Evolutionary conservation across 2,113 vertebrate species (phyloP), one percentile per base, ranked within the genome.

Genomic region (Tupaia tana): DNA sequence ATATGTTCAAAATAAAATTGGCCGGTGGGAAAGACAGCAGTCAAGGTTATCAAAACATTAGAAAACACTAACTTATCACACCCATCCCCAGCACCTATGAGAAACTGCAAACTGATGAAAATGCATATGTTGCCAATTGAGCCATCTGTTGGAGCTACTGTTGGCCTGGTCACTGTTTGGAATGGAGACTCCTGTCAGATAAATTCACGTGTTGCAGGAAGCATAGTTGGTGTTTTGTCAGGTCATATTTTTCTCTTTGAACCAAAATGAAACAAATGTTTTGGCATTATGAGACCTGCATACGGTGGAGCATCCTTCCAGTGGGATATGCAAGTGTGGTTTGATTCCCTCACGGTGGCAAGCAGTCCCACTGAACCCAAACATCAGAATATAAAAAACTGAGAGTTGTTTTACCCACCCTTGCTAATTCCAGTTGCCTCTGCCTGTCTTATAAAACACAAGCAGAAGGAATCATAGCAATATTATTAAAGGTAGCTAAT

Each of bases 31-130:
- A 95, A 97, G 87, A 93, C 73, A 24, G 80, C 74, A 69, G 24
- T 70, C 69, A 95, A 96, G 91, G 82, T 96, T 97, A 93, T 87
- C 80, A 93, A 91, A 94, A 95, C 74, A 92, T 86, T 10, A 97
- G 95, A 91, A 73, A 94, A 43, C 61, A 67, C 63, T 0, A 6
- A 93, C 43, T 77, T 96, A 84, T 89, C 93, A 86, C 31, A 9
- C 75, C 78, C 18, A 59, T 74, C 94, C 19, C 74, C 25, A 93
- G 25, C 59, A 54, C 64, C 87, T 87, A 86, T 64, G 73, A 96
- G 94, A 96, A 97, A 63, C 31, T 94, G 75, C 84, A 66, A 27
- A 96, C 13, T 74, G 91, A 56, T 92, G 90, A 90, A 95, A 95
- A 96, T 80, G 34, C 24, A 4, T 91, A 64, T 13, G 34, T 93